Evolutionary conservation across 2,113 vertebrate species (phyloP).

Genomic region (Tragelaphus buxtoni): DNA sequence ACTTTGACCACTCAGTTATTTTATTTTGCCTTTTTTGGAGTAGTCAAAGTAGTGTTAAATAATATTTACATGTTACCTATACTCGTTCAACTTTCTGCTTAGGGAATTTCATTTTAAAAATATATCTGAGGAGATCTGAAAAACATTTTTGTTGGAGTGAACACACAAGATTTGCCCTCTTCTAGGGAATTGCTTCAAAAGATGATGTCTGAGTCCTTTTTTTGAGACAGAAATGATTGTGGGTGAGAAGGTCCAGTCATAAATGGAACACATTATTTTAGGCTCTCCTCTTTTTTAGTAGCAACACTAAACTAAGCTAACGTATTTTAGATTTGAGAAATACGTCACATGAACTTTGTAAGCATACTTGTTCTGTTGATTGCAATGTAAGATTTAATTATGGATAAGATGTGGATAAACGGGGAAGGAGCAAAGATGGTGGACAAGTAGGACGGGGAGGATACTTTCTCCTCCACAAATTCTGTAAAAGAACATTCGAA

Average conservation of each 20-base stretch:
- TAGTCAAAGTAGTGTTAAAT: not conserved
- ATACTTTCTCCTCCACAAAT: no score
- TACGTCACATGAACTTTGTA: not conserved
- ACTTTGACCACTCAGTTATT: not conserved
- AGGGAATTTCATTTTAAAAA: not conserved
- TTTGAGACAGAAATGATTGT: constrained; percentile 14
- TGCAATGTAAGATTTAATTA: not conserved
- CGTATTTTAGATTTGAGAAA: not conserved
- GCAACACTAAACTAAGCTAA: not conserved
- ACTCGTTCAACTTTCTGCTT: not conserved
- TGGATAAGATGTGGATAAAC: not conserved
- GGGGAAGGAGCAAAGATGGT: no score
- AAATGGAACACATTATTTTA: not conserved
- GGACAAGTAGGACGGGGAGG: no score
- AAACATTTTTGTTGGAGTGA: not conserved
- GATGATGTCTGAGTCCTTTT: not conserved
- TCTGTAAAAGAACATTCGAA: no score
- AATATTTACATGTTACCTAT: not conserved
- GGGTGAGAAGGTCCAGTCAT: not conserved
- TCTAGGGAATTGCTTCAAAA: not conserved
- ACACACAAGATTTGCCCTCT: not conserved
- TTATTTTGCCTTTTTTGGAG: not conserved
- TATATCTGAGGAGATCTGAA: not conserved
- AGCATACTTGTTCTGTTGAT: not conserved
- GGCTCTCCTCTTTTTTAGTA: constrained; percentile 6